Percentiles rank a stretch among this genome's conserved stretches.
These are phyloP conservation scores for Drosophila atroscutellata DNA, from an alignment of 2,888 invertebrate species.

Conservation along the genomic window DNA sequence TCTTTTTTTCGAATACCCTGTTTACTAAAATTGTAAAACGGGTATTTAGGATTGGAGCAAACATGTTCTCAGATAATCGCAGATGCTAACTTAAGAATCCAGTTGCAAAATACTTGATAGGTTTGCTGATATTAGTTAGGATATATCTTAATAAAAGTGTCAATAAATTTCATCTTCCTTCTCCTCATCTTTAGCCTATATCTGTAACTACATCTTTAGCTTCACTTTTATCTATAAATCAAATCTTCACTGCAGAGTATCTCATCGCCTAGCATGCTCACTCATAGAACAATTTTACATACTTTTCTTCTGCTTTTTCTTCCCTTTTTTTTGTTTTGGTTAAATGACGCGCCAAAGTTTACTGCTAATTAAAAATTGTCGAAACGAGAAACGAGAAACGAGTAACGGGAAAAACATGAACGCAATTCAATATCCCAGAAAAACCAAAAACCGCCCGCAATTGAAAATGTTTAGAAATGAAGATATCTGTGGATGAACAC, in stretches of 20 bases:
- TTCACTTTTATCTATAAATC: no score
- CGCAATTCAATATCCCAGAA: constrained; percentile 68
- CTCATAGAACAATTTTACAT: constrained; percentile 1
- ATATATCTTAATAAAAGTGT: no score
- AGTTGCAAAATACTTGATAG: no score
- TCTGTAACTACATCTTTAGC: no score
- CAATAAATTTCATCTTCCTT: no score
- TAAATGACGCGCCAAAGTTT: constrained; percentile 74
- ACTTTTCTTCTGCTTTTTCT: not conserved
- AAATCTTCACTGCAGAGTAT: not conserved
- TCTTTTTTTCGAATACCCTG: constrained; percentile 39
- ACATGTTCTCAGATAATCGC: no score
- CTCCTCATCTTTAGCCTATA: no score
- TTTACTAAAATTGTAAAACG: constrained; percentile 3
- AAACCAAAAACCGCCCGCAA: constrained; percentile 52
- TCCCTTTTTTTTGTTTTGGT: constrained; percentile 18
- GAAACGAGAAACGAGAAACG: constrained; percentile 62
- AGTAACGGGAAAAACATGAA: constrained; percentile 59
- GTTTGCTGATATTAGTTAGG: no score
- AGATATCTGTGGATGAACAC: constrained; percentile 33
- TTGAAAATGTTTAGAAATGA: constrained; percentile 58
- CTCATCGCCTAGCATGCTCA: not conserved
- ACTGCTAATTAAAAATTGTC: constrained; percentile 84
- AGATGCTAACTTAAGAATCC: no score
- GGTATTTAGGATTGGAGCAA: not conserved